These are phyloP conservation scores for Spermophilus dauricus DNA, from an alignment of 2,113 vertebrate species.

Conservation along the genomic window DNA sequence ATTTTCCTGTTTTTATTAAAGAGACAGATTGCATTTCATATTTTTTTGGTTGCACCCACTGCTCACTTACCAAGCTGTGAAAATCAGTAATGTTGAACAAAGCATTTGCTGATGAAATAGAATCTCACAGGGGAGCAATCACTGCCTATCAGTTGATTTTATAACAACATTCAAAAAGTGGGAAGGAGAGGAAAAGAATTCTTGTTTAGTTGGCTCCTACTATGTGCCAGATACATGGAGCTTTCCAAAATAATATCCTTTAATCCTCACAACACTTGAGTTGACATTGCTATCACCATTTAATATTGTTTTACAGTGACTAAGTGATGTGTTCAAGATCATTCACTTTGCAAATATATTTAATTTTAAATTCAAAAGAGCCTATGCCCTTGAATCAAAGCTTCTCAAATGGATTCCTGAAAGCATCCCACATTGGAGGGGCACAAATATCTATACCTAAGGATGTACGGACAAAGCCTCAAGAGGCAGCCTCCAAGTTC, in stretches of 20 bases:
- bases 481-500: background rate
- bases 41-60: slow-evolving; percentile 83
- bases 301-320: background rate
- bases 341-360: background rate
- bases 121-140: background rate
- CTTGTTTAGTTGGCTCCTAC: slow-evolving; percentile 8
- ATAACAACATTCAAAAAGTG: background rate
- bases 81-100: background rate
- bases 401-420: background rate
- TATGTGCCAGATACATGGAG: background rate
- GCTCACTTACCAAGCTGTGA: slow-evolving; percentile 77
- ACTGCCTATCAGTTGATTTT: background rate
- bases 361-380: background rate
- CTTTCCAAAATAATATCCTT: background rate
- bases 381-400: background rate
- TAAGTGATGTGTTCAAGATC: background rate
- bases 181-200: background rate
- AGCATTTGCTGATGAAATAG: background rate
- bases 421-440: background rate
- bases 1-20: slow-evolving; percentile 88
- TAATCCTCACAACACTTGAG: background rate
- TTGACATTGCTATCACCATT: background rate
- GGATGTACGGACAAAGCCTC: no score
- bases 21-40: slow-evolving; percentile 88
- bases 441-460: background rate